Evolutionary conservation across 2,797 vertebrate species (phyloP).

Genomic region (Muraenolepis orangiensis): DNA sequence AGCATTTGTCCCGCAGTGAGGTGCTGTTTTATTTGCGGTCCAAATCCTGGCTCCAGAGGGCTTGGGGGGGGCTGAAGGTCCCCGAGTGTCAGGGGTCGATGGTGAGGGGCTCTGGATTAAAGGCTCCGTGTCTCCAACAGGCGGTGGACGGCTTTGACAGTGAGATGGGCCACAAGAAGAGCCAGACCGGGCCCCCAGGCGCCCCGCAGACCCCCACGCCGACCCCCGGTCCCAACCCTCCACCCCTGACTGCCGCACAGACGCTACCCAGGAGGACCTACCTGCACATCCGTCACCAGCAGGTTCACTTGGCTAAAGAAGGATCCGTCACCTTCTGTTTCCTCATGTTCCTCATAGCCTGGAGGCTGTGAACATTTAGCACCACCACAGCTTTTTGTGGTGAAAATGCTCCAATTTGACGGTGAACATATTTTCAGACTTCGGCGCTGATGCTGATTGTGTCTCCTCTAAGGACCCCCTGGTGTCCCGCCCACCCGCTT

Average conservation of each 20-base stretch:
- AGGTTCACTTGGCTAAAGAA: constrained; percentile 49
- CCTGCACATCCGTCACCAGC: constrained; percentile 75
- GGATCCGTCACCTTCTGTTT: constrained; percentile 10
- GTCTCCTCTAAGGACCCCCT: constrained; percentile 67
- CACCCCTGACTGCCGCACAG: constrained; percentile 56
- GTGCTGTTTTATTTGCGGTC: too few species aligned
- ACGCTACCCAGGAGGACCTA: constrained; percentile 69
- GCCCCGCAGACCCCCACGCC: constrained; percentile 37
- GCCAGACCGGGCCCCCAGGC: constrained; percentile 33
- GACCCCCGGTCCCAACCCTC: constrained; percentile 58
- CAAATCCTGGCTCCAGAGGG: too few species aligned
- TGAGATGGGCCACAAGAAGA: constrained; percentile 81
- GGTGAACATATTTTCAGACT: neutral
- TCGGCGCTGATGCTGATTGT: neutral
- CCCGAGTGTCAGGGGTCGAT: too few species aligned
- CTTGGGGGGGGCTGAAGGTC: too few species aligned
- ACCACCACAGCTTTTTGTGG: neutral
- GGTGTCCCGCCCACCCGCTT: constrained; percentile 61
- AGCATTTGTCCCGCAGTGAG: too few species aligned
- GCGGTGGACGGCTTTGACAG: constrained; percentile 96
- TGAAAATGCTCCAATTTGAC: neutral
- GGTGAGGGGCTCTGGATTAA: neutral
- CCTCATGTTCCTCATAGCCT: neutral
- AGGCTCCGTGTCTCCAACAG: constrained; percentile 56
- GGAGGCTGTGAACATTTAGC: too few species aligned